Evolutionary conservation across 2,888 invertebrate genomes (phyloP), one percentile per base, ranked within the genome.

Genomic region (Ceratothoa steindachneri): DNA sequence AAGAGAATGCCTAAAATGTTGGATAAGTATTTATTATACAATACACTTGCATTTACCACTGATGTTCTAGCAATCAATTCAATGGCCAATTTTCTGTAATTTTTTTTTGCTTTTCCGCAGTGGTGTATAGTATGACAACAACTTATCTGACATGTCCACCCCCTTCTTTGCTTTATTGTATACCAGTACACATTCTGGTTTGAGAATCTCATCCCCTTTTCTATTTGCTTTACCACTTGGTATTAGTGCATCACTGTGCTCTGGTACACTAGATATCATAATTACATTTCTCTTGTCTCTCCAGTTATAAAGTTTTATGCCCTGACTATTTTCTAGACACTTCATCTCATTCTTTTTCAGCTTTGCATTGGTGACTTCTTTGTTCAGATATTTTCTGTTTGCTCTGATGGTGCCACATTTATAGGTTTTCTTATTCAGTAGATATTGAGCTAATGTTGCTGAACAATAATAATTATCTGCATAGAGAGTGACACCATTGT

Each of bases 111-210:
- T 22, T 64, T 64, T 69, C 29, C 51, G 29, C 24, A 41, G 27
- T 55, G 51, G 60, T 27, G 69, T 28, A 24, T 73, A 67, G 28
- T 73, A 69, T 9, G 68, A 53, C 60, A 27, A 41, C 65, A 69
- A 22, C 30, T 69, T 68, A 69, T 69, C 60, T 24, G 69, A 53
- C 19, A 73, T 29, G 68, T 64, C 73, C 30, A 73, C 69, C 27
- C 51, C 69, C 30, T 67, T 73, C 41, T 73, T 69, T 28, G 73
- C 73, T 24, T 31, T 69, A 55, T 64, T 73, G 22, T 69, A 73
- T 7, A 7, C 69, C 5, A 67, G 19, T 1, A 69, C 69, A 73
- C 60, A 30, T 30, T 68, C 30, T 22, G 73, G 41, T 69, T 30
- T 73, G 19, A 68, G 19, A 19, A 73, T 31, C 9, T 68, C 73